phyloP scores from a whole-genome alignment of 2,888 invertebrate species.

The Scaptodrosophila latifasciaeformis region DNA sequence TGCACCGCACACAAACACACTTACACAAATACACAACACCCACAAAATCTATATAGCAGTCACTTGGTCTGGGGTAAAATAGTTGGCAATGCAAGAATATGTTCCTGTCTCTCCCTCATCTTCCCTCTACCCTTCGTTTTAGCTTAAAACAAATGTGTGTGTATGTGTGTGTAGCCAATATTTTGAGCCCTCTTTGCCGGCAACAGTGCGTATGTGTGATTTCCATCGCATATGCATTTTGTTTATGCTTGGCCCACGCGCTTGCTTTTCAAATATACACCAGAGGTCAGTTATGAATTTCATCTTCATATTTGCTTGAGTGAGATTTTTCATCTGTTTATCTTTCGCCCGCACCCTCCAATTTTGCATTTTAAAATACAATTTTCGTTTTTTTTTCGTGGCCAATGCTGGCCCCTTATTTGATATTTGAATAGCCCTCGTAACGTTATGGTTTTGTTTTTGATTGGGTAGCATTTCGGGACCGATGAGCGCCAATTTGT shows the following conservation, averaged over 20 bases:
- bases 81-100: too few species aligned
- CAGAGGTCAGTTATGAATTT: background rate
- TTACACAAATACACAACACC: constrained; percentile 6
- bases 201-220: background rate
- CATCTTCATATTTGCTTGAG: background rate
- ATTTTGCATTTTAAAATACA: background rate
- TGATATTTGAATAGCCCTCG: too few species aligned
- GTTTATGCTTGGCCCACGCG: constrained; percentile 25
- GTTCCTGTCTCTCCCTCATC: too few species aligned
- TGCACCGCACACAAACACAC: constrained; percentile 38
- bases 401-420: too few species aligned
- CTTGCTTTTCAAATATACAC: too few species aligned
- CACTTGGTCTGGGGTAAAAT: constrained; percentile 31
- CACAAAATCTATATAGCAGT: constrained; percentile 19
- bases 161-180: constrained; percentile 16
- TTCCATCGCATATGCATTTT: constrained; percentile 17
- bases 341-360: background rate
- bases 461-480: constrained; percentile 2
- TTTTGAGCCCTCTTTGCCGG: background rate
- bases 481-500: constrained; percentile 26
- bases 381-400: constrained; percentile 26
- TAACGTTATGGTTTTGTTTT: constrained; percentile 23
- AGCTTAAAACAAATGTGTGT: constrained; percentile 18
- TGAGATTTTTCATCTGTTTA: background rate
- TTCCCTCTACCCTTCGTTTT: constrained; percentile 5